Evolutionary conservation across 2,113 vertebrate genomes (phyloP), one percentile per base, ranked within the genome.

Genomic region (Syngnathus scovelli): DNA sequence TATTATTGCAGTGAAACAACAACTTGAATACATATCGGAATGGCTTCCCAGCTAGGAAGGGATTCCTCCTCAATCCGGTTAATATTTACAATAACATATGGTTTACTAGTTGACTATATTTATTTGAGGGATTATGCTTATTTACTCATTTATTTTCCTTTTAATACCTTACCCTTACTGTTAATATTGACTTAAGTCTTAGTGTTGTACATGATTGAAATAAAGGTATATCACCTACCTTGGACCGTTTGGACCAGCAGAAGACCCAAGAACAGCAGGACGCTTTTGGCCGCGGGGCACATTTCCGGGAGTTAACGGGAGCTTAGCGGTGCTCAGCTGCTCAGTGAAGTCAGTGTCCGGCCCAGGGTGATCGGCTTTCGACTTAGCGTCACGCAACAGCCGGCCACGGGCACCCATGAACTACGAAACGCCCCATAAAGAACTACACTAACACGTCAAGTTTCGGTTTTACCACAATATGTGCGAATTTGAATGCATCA

Each of bases 291-390:
- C 55, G 55, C 13, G 27, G 13, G 55, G 41, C 0, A 27, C 56
- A 68, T 66, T 69, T 64, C 19, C n/a, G 21, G 18, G 62, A 71
- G 74, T n/a, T 78, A 52, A 21, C 61, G 23, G 12, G 62, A 46
- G 67, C 67, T 71, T 68, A 79, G 54, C 16, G 19, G 13, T 16
- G 33, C 68, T 80, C 83, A 74, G 75, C 74, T 55, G 61, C 58
- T 69, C 19, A 13, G 62, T 63, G 73, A 2, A 48, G 49, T 33
- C 27, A 33, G 27, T 33, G 27, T 33, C 56, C 33, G 67, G 65
- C 41, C 9, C 56, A 54, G 8, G 54, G 13, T 68, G 63, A 67
- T 68, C 78, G 67, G 67, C 67, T 66, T 44, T 41, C 44, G 46
- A 49, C 58, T 64, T 58, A 16, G 55, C 27, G 55, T 58, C 55